Base-by-base conservation (phyloP, 1,140 invertebrate genomes). In the Acromyrmex charruanus region DNA sequence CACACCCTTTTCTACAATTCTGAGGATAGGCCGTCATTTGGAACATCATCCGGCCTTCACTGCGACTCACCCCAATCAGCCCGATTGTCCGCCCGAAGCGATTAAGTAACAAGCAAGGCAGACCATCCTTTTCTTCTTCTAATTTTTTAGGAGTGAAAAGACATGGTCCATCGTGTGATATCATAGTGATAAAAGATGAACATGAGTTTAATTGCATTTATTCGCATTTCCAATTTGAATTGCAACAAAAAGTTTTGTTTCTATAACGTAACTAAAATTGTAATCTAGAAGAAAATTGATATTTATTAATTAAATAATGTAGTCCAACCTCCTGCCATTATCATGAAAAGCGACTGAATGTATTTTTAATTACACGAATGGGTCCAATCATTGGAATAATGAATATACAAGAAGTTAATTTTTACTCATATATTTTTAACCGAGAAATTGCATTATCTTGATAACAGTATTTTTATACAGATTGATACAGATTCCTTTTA, bases 1-100 rank as follows among this genome's bases (percentile, higher is more conserved):
- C 39, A 10, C 1, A 44, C 9, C 39, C 0, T 44, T 44, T 7
- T 0, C 39, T 44, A 44, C 9, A 7, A 44, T 44, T 44, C 39
- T 44, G 9, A 44, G 9, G 1, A 9, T 44, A 44, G 97, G 98
- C 95, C 96, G 97, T 53, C 97, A 98, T 93, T 95, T 99, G 79
- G 98, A 99, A 94, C 97, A 97, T 93, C 97, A 98, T 95, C 98
- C 98, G 31, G 98, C 98, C 1, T 99, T 99, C 95, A 96, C 97
- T 61, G 97, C 97, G 28, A 97, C 98, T 87, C 97, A 99, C 95
- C 98, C 98, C 44, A 97, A 97, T 93, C 98, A 99, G 96, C 98
- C 98, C 25, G 99, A 99, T 95, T 98, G 98, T 95, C 98, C 98
- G 55, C 97, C 97, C 53, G 98, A 98, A 95, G 97, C 96, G 91